Evolutionary conservation across 2,113 vertebrate species (phyloP), one percentile per base, ranked within the genome.

Genomic region (Epinephelus lanceolatus): DNA sequence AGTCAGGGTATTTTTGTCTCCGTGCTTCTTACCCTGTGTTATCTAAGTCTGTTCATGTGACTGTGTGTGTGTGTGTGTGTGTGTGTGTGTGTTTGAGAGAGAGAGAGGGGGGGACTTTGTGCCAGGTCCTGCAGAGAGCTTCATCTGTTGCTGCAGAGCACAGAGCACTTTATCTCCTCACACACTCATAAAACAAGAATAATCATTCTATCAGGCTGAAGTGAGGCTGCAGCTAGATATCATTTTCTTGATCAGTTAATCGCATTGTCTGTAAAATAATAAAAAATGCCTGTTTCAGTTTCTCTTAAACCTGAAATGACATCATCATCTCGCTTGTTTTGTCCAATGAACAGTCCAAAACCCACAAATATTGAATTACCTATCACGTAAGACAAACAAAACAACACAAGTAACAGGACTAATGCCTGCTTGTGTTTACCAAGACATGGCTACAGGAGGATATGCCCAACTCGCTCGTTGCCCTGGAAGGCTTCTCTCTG

Each of bases 51-150:
- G 25, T 86, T 80, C 86, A 52, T 80, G 55, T 74, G 76, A 52
- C 18, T 42, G 33, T 23, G 23, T 25, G 6, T 47, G 23, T 67
- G 23, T 49, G n/a, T 66, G 68, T 42, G 77, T 51, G 66, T 47
- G 45, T 69, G 52, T 45, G 51, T 57, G 61, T 23, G 10, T 19
- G 10, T 30, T 27, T 27, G 27, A 27, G 23, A 40, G n/a, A 60
- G 68, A 25, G 25, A 18, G 6, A 69, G 61, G 65, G 18, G n/a
- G 52, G 60, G 65, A 57, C 59, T 59, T 57, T 73, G 59, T 91
- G 89, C 90, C 92, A 92, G 76, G 69, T 89, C 92, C 83, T 86
- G 89, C 78, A 75, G 92, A 81, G 91, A 89, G 86, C 91, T 90
- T 94, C 93, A 91, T 94, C 92, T 93, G 92, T 90, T 86, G 76